Evolutionary conservation across 2,113 vertebrate species (phyloP).

Genomic region (Chinchilla lanigera): DNA sequence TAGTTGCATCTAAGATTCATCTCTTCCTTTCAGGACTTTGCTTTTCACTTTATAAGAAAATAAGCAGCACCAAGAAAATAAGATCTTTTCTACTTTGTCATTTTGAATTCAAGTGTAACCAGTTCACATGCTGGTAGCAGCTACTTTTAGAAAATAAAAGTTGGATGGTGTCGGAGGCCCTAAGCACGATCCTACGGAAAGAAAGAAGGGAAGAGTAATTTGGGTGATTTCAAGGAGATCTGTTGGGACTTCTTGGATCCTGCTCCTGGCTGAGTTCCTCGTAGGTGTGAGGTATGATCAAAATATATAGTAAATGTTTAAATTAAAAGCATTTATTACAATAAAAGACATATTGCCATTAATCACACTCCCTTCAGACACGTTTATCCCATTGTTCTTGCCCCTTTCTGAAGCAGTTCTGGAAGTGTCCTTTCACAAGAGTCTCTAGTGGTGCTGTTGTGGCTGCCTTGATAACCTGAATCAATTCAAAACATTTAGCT

Average conservation of each 20-base stretch:
- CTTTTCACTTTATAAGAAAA: not conserved
- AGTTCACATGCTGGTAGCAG: not conserved
- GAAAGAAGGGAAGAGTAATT: not conserved
- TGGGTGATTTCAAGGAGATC: no score
- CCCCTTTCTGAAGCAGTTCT: not conserved
- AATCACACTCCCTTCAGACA: not conserved
- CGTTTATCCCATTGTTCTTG: not conserved
- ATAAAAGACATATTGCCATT: not conserved
- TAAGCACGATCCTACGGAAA: not conserved
- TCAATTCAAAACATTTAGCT: not conserved
- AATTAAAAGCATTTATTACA: not conserved
- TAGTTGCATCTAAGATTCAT: not conserved
- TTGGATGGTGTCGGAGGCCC: not conserved
- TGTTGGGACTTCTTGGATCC: not conserved
- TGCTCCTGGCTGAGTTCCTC: not conserved
- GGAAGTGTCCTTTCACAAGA: not conserved
- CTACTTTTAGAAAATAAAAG: not conserved
- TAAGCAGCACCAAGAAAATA: conserved; percentile 49
- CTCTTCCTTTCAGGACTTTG: not conserved
- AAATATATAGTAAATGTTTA: not conserved
- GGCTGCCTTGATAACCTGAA: not conserved
- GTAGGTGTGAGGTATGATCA: not conserved
- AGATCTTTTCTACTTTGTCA: not conserved
- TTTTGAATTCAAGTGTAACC: not conserved
- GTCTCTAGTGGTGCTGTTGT: not conserved